Evolutionary conservation across 1,140 invertebrate genomes (phyloP).

Genomic region (Drosophila baimaii): DNA sequence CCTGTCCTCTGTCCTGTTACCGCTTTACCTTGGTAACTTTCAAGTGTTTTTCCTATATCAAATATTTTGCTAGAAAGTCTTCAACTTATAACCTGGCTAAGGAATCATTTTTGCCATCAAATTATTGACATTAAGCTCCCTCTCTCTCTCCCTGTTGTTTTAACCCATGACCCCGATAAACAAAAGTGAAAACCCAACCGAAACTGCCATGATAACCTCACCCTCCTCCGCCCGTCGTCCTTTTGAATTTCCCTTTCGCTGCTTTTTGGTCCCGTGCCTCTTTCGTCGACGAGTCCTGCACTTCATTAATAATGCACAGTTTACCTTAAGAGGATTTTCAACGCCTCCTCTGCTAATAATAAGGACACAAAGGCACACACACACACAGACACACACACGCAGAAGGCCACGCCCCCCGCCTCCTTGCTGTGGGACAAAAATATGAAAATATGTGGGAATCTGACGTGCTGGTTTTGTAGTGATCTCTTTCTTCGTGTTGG

Average conservation of each 20-base stretch:
- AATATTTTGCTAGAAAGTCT: neutral
- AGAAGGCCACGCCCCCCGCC: slow-evolving; percentile 22
- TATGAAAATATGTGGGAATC: slow-evolving; percentile 73
- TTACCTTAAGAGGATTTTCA: slow-evolving; percentile 81
- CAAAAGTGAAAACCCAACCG: slow-evolving; percentile 42
- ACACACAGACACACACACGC: neutral
- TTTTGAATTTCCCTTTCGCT: slow-evolving; percentile 33
- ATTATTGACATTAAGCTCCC: slow-evolving; percentile 20
- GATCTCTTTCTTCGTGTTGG: slow-evolving; percentile 15
- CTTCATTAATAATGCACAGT: slow-evolving; percentile 80
- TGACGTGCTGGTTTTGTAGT: slow-evolving; percentile 39
- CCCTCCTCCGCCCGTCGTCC: neutral
- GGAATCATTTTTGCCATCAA: neutral
- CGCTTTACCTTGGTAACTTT: too few species aligned
- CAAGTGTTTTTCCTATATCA: neutral
- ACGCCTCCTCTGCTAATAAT: slow-evolving; percentile 78
- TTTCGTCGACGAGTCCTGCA: slow-evolving; percentile 20
- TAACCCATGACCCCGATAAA: slow-evolving; percentile 27
- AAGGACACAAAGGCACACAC: slow-evolving; percentile 64
- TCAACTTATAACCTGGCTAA: neutral
- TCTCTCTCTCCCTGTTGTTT: slow-evolving; percentile 24
- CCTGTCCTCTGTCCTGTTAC: too few species aligned
- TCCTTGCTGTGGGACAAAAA: slow-evolving; percentile 17
- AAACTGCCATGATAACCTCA: neutral
- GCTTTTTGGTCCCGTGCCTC: slow-evolving; percentile 11